Conservation (phyloP, 2,113 vertebrate genomes). For the Symphodus melops region DNA sequence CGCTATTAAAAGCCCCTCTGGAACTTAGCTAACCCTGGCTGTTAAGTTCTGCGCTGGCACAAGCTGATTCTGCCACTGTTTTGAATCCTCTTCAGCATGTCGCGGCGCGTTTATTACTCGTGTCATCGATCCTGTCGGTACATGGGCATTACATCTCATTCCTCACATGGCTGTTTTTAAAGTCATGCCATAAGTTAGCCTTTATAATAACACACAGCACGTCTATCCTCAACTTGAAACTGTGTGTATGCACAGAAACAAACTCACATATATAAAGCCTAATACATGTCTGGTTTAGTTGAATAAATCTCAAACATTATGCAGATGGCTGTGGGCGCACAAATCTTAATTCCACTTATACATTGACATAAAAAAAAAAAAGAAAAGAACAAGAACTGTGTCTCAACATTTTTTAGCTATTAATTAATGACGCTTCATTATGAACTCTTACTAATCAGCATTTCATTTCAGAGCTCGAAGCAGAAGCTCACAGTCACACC, state of each 20-base stretch:
- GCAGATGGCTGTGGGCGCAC: neutral
- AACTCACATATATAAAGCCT: neutral
- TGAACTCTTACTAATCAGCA: no score
- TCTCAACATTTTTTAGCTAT: no score
- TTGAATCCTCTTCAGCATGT: constrained; percentile 8
- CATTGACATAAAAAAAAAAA: neutral
- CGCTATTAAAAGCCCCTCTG: constrained; percentile 32
- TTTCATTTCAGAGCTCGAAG: no score
- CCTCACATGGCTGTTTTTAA: constrained; percentile 8
- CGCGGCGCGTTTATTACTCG: constrained; percentile 1
- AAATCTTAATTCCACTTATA: neutral
- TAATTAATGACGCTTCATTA: no score
- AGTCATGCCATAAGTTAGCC: constrained; percentile 5
- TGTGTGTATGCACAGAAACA: neutral
- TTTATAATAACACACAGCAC: neutral
- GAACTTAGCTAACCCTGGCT: constrained; percentile 11
- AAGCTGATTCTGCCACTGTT: neutral
- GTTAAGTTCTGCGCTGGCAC: neutral
- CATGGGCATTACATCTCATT: constrained; percentile 20
- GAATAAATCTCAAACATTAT: neutral
- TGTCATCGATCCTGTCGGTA: constrained; percentile 37
- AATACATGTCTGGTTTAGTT: neutral
- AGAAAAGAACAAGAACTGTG: neutral
- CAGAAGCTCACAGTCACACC: no score
- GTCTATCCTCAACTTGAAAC: neutral